Percentiles rank a stretch among this genome's conserved stretches.
Conservation (phyloP, 2,797 vertebrate species). For the Streptopelia turtur region DNA sequence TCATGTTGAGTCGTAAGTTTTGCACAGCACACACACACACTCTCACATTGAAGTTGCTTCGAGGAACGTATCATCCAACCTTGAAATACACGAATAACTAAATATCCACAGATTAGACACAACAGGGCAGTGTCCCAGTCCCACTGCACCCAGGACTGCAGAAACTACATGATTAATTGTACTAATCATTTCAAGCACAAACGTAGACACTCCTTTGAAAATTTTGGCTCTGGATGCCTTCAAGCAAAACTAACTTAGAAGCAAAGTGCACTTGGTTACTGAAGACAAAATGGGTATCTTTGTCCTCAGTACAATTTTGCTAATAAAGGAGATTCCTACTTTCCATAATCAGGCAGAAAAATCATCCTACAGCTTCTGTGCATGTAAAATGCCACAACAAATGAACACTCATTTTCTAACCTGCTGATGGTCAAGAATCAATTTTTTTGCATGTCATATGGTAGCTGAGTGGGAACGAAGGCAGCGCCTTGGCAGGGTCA, state of each 20-base stretch:
- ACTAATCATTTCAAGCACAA: background rate
- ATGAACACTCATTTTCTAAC: background rate
- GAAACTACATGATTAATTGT: background rate
- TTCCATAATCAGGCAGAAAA: background rate
- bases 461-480: background rate
- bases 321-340: background rate
- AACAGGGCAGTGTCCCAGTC: background rate
- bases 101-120: background rate
- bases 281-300: background rate
- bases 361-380: background rate
- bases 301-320: background rate
- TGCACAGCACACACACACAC: background rate
- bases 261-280: background rate
- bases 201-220: background rate
- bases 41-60: background rate
- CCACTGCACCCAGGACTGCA: background rate
- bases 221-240: background rate
- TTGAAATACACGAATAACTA: background rate
- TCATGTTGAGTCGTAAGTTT: background rate
- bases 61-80: background rate
- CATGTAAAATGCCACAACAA: background rate
- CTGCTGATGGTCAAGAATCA: background rate
- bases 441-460: background rate
- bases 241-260: background rate
- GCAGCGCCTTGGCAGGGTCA: background rate